Evolutionary conservation across 2,888 invertebrate genomes (phyloP).

Genomic region (Caenorhabditis sp.): DNA sequence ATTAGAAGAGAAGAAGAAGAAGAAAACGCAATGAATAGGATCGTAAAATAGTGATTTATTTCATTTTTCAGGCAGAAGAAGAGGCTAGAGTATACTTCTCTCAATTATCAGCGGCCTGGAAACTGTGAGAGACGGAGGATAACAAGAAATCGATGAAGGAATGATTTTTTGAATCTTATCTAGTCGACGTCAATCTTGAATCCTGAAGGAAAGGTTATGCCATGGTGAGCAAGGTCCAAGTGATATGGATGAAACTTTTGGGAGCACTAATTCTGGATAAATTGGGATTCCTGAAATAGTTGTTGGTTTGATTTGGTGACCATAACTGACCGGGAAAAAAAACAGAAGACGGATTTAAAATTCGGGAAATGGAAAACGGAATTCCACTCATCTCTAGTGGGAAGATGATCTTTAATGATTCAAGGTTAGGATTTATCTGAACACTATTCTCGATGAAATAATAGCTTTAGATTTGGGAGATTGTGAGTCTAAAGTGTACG

Average conservation of each 20-base stretch:
- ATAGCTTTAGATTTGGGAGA: no score
- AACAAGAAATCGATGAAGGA: conserved; percentile 1
- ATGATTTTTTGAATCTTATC: conserved; percentile 15
- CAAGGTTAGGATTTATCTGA: no score
- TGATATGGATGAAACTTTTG: not conserved
- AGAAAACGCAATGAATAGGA: conserved; percentile 20
- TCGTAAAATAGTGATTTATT: conserved; percentile 48
- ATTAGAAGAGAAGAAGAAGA: conserved; percentile 22
- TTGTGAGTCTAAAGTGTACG: no score
- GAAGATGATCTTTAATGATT: no score
- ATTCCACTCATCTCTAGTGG: no score
- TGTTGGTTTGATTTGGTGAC: no score
- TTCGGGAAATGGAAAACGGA: no score
- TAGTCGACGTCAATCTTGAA: not conserved
- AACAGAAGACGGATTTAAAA: no score
- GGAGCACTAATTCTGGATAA: no score
- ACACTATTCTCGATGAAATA: no score
- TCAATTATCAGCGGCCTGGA: conserved; percentile 59
- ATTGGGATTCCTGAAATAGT: no score
- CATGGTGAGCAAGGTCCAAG: not conserved
- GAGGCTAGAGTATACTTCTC: conserved; percentile 63
- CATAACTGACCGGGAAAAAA: no score
- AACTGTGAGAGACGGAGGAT: conserved; percentile 17
- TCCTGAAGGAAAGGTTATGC: not conserved
- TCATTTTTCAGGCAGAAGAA: conserved; percentile 57